Conservation (phyloP, 2,888 invertebrate species). For the Acleris literana region DNA sequence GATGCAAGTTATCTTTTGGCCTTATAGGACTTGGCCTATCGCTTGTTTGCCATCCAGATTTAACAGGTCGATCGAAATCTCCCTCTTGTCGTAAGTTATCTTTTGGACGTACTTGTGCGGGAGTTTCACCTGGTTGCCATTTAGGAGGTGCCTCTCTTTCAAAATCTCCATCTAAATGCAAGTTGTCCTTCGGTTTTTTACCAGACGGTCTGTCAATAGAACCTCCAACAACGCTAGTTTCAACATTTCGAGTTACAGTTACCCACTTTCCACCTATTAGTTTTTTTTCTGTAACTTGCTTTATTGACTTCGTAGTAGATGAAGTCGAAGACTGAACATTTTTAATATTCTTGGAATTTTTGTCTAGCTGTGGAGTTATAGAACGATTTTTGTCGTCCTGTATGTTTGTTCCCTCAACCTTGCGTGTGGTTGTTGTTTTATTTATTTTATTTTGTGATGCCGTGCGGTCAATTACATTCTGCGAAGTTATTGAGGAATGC, state of each 20-base stretch:
- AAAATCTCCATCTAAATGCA: slow-evolving; percentile 79
- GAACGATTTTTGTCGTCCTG: slow-evolving; percentile 54
- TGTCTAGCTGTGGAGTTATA: slow-evolving; percentile 55
- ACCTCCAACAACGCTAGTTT: slow-evolving; percentile 82
- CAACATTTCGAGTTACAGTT: slow-evolving; percentile 84
- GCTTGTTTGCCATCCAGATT: slow-evolving; percentile 50
- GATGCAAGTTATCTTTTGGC: slow-evolving; percentile 81
- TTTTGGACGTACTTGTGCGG: slow-evolving; percentile 65
- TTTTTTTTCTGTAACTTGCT: slow-evolving; percentile 83
- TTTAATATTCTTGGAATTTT: slow-evolving; percentile 58
- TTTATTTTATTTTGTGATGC: slow-evolving; percentile 75
- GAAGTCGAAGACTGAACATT: slow-evolving; percentile 50
- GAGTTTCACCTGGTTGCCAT: slow-evolving; percentile 63
- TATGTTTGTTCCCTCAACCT: slow-evolving; percentile 45
- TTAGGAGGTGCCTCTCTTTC: slow-evolving; percentile 64
- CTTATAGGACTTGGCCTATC: slow-evolving; percentile 68
- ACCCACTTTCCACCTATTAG: slow-evolving; percentile 77
- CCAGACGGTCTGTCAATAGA: slow-evolving; percentile 64
- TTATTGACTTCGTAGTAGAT: slow-evolving; percentile 81
- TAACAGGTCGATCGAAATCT: slow-evolving; percentile 79
- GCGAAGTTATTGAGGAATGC: slow-evolving; percentile 49
- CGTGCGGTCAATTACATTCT: slow-evolving; percentile 47
- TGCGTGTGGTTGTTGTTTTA: slow-evolving; percentile 65
- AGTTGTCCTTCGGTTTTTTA: slow-evolving; percentile 74
- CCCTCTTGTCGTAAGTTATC: slow-evolving; percentile 85